These are phyloP conservation scores for Sicus ferrugineus DNA, from an alignment of 2,888 invertebrate genomes.

Conservation along the genomic window DNA sequence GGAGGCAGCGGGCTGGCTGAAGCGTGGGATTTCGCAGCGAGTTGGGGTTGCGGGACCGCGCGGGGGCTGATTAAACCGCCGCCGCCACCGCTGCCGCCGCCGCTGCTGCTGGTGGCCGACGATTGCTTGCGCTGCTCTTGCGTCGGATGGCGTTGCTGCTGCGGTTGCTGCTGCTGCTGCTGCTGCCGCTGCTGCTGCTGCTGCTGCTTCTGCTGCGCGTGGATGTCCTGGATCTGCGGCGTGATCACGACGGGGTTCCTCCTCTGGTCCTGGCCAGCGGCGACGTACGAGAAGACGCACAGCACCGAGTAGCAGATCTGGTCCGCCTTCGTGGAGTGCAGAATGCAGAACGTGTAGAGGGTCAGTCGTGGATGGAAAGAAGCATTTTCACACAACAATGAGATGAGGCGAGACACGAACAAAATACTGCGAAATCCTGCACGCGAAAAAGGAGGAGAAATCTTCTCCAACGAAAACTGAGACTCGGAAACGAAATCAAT, in stretches of 20 bases:
- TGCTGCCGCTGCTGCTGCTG: constrained; percentile 47
- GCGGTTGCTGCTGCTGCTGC: constrained; percentile 51
- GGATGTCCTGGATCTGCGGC: constrained; percentile 62
- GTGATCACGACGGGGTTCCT: constrained; percentile 64
- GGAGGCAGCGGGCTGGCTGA: constrained; percentile 46
- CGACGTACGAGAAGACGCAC: constrained; percentile 98
- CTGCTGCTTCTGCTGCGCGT: constrained; percentile 59
- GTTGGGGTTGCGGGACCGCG: constrained; percentile 42
- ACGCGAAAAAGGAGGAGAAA: background rate
- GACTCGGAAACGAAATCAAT: background rate
- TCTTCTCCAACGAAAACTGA: too few relatives aligned
- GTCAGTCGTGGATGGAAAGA: too few relatives aligned
- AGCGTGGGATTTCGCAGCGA: constrained; percentile 40
- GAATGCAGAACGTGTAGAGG: constrained; percentile 1
- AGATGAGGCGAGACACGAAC: background rate
- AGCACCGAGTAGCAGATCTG: constrained; percentile 99
- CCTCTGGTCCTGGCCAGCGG: constrained; percentile 85
- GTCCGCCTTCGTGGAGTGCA: constrained; percentile 78
- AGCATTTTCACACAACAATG: background rate
- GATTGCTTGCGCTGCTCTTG: constrained; percentile 23
- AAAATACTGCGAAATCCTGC: background rate
- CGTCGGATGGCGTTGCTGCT: constrained; percentile 44
- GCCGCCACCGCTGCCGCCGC: background rate
- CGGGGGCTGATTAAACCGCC: constrained; percentile 32
- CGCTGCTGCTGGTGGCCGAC: constrained; percentile 23